Conservation (phyloP, 2,113 vertebrate species). For the Lipophrys pholis region DNA sequence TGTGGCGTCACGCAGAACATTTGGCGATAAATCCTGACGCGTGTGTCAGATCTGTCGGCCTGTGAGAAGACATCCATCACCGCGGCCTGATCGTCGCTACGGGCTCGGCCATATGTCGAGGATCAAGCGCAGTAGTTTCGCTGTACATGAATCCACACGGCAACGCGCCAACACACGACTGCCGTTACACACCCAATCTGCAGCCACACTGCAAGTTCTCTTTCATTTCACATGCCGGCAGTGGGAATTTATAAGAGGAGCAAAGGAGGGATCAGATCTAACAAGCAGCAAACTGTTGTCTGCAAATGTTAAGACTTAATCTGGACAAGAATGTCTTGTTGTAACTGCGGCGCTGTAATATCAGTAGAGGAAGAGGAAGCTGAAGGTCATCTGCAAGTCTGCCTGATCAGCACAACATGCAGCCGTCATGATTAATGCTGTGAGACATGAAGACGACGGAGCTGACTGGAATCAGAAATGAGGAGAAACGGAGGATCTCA, state of each 20-base stretch:
- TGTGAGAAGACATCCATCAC: conserved; percentile 40
- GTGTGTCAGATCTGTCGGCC: conserved; percentile 38
- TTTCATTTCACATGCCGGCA: too few relatives aligned
- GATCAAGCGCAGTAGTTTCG: conserved; percentile 26
- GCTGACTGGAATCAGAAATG: conserved; percentile 40
- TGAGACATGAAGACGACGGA: conserved; percentile 35
- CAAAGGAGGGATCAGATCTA: not conserved
- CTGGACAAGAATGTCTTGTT: not conserved
- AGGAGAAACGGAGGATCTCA: not conserved
- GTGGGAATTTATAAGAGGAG: conserved; percentile 9
- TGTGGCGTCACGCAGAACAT: not conserved
- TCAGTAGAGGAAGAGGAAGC: conserved; percentile 2
- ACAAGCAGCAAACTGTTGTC: not conserved
- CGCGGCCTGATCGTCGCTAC: conserved; percentile 10
- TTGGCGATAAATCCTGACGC: conserved; percentile 40
- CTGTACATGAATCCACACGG: conserved; percentile 18
- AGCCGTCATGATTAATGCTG: conserved; percentile 56
- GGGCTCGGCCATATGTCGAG: conserved; percentile 30
- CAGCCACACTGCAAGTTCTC: too few relatives aligned
- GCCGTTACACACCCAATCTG: conserved; percentile 5
- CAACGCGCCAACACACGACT: not conserved
- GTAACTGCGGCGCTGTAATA: not conserved
- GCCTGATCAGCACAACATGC: conserved; percentile 49
- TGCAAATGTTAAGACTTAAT: not conserved
- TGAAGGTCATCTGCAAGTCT: conserved; percentile 46